A percentile compares a stretch with the other conserved stretches of the same genome.
Conservation (phyloP, 2,113 vertebrate species). For the Pseudorasbora parva region DNA sequence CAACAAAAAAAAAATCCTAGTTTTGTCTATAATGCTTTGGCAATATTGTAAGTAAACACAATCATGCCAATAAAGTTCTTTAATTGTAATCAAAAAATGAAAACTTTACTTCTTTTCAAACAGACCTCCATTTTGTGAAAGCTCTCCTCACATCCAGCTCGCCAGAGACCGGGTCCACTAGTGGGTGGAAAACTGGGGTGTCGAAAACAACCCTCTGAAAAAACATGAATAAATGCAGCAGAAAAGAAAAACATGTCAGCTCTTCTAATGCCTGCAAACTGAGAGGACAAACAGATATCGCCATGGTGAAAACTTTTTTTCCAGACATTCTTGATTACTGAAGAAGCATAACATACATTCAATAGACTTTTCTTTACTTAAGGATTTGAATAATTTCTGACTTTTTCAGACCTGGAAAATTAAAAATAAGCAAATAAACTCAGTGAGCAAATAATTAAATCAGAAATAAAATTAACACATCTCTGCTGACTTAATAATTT, state of each 20-base stretch:
- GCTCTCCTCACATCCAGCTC: conserved; percentile 96
- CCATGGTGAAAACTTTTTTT: not conserved
- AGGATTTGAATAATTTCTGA: not conserved
- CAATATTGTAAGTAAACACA: no score
- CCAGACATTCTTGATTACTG: not conserved
- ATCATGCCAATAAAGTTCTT: no score
- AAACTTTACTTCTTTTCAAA: conserved; percentile 2
- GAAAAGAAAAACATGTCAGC: not conserved
- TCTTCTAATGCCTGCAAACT: not conserved
- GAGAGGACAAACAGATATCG: not conserved
- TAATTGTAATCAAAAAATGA: no score
- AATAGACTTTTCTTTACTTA: not conserved
- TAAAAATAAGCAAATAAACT: not conserved
- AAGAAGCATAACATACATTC: not conserved
- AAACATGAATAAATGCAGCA: not conserved
- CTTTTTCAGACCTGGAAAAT: not conserved
- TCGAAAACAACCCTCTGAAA: conserved; percentile 92
- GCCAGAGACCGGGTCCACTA: conserved; percentile 92
- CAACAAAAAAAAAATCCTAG: no score
- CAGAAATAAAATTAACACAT: not conserved
- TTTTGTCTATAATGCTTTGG: no score
- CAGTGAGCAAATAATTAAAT: no score
- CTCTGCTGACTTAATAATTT: not conserved
- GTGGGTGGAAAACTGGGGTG: conserved; percentile 93
- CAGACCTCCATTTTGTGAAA: conserved; percentile 97